phyloP scores from a whole-genome alignment of 2,888 invertebrate genomes.

The Dynastes hyllus region DNA sequence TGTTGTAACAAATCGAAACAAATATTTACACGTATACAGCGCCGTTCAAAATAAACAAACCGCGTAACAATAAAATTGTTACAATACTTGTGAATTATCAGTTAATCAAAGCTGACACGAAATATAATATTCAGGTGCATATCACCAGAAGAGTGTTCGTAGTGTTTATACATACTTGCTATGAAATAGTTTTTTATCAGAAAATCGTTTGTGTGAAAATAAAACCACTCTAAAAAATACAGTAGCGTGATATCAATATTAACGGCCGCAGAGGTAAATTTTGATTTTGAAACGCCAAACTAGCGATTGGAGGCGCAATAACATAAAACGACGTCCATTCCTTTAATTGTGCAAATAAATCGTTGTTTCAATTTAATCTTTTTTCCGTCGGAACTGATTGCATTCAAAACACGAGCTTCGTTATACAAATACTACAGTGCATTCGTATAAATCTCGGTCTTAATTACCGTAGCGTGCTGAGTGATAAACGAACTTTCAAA shows the following conservation, averaged over 20 bases:
- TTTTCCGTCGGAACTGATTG: slow-evolving; percentile 16
- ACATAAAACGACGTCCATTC: background rate
- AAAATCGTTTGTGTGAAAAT: background rate
- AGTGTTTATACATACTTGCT: too few relatives aligned
- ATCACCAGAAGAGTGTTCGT: too few relatives aligned
- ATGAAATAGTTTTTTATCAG: too few relatives aligned
- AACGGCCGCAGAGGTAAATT: background rate
- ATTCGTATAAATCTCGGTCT: slow-evolving; percentile 21
- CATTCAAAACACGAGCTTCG: background rate
- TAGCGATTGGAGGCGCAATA: background rate
- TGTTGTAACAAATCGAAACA: too few relatives aligned
- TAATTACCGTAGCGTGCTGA: slow-evolving; percentile 33
- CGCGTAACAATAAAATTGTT: too few relatives aligned
- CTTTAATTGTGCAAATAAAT: slow-evolving; percentile 21
- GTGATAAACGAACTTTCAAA: slow-evolving; percentile 35
- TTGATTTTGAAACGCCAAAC: background rate
- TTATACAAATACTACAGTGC: slow-evolving; percentile 16
- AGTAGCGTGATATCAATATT: background rate
- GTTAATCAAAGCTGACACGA: too few relatives aligned
- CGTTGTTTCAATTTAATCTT: slow-evolving; percentile 7
- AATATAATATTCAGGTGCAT: too few relatives aligned
- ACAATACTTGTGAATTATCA: too few relatives aligned
- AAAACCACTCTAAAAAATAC: background rate
- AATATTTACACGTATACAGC: too few relatives aligned
- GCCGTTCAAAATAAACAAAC: too few relatives aligned